Base-by-base conservation (phyloP, 2,888 invertebrate species). In the Pterobdella sp. region DNA sequence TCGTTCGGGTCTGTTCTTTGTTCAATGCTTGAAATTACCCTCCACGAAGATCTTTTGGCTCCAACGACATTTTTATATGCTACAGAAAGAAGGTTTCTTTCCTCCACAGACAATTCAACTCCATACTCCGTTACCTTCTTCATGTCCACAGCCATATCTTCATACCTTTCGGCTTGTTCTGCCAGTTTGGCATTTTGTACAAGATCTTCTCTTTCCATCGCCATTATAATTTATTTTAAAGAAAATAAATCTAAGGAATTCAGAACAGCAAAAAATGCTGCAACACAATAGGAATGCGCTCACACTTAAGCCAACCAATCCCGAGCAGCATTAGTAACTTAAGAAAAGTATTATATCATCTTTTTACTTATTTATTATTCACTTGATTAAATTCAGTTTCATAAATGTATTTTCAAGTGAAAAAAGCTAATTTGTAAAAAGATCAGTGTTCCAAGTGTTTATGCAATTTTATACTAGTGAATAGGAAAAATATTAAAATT, bases 11-110 rank as follows among this genome's bases (percentile, higher is more conserved):
- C 94, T 87, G 94, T 94, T 89, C 96, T 96, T 88, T 94, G 93
- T 90, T 96, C 95, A 87, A 96, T 96, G 85, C 94, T 94, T 84
- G 95, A 95, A 86, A 96, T 94, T 82, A 96, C 95, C 84, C 96
- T 90, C 96, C 96, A 96, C 84, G 95, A 95, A 82, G 93, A 93
- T 85, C 92, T 89, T 85, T 95, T 90, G 84, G 95, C 95, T 83
- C 96, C 96, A 80, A 96, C 95, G 80, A 96, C 95, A 88, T 96
- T 96, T 90, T 96, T 96, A 88, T 96, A 96, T 81, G 96, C 96
- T 84, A 96, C 95, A 80, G 94, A 95, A 82, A 96, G 90, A 80
- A 96, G 90, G 88, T 96, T 96, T 85, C 96, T 88, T 87, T 96
- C 96, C 87, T 96, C 96, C 87, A 95, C 95, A 87, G 92, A 91